phyloP scores from a whole-genome alignment of 2,888 invertebrate species.

The Diaprepes abbreviatus region DNA sequence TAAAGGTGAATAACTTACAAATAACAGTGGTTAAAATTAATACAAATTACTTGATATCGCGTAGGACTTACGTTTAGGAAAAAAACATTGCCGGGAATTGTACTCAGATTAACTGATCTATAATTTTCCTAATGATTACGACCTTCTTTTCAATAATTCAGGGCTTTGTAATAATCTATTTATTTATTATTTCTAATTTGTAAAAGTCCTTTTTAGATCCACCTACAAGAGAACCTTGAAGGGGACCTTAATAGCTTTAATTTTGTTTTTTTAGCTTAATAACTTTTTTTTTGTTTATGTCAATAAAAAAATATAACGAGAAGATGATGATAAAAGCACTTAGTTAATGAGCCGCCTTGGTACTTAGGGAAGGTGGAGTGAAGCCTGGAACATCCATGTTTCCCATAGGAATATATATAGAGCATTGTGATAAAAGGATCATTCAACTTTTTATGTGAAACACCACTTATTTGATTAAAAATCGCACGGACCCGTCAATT shows the following conservation, averaged over 20 bases:
- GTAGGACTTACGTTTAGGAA: slow-evolving; percentile 15
- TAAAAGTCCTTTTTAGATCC: slow-evolving; percentile 18
- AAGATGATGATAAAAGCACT: no score
- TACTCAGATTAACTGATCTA: slow-evolving; percentile 32
- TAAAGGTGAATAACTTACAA: slow-evolving; percentile 37
- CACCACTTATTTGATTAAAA: no score
- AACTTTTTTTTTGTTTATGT: no score
- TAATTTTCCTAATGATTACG: slow-evolving; percentile 46
- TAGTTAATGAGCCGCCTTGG: no score
- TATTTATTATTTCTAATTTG: slow-evolving; percentile 16
- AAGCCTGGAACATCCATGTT: no score
- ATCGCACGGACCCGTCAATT: no score
- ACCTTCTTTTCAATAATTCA: slow-evolving; percentile 39
- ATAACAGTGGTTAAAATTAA: slow-evolving; percentile 40
- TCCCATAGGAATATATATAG: no score
- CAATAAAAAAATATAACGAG: no score
- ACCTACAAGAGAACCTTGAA: slow-evolving; percentile 31
- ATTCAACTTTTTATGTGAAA: no score
- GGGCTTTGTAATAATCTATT: slow-evolving; percentile 33
- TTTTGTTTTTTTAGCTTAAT: not conserved
- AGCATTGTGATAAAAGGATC: no score
- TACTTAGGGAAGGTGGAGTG: no score
- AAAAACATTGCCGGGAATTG: slow-evolving; percentile 32
- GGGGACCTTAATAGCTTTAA: slow-evolving; percentile 14
- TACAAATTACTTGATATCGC: slow-evolving; percentile 28